These are phyloP conservation scores for Ascaphus truei DNA, from an alignment of 2,113 vertebrate species.

Conservation along the genomic window DNA sequence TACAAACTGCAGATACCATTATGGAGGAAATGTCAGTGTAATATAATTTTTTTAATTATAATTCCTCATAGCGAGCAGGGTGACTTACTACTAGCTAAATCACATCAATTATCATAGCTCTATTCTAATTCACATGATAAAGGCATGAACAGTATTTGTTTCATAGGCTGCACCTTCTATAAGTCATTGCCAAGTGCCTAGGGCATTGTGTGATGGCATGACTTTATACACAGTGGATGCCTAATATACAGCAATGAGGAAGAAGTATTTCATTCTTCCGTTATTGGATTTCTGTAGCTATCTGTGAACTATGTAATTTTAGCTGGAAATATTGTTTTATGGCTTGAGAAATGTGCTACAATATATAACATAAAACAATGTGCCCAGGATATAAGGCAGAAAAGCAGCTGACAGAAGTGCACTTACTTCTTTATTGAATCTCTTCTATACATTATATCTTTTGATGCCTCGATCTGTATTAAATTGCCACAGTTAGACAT, in stretches of 20 bases:
- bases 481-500: background rate
- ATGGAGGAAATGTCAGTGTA: slow-evolving; percentile 40
- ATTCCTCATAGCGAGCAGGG: slow-evolving; percentile 14
- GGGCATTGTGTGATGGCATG: background rate
- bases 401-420: background rate
- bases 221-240: too few relatives aligned
- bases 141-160: background rate
- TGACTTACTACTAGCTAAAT: slow-evolving; percentile 21
- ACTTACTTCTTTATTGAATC: background rate
- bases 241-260: too few relatives aligned
- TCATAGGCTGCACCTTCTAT: background rate
- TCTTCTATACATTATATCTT: background rate
- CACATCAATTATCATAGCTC: slow-evolving; percentile 22
- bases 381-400: background rate
- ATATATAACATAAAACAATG: background rate
- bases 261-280: background rate
- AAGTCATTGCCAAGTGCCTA: background rate
- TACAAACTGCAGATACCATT: slow-evolving; percentile 46
- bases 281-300: background rate
- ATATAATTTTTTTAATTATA: slow-evolving; percentile 34
- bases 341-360: background rate
- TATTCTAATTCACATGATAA: background rate
- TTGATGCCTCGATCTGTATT: background rate
- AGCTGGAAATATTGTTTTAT: slow-evolving; percentile 2
- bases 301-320: background rate